A percentile compares a stretch with the other conserved stretches of the same genome.
phyloP scores from a whole-genome alignment of 37 sponge, comb jelly and placozoan species.

The Halichondria panicea region DNA sequence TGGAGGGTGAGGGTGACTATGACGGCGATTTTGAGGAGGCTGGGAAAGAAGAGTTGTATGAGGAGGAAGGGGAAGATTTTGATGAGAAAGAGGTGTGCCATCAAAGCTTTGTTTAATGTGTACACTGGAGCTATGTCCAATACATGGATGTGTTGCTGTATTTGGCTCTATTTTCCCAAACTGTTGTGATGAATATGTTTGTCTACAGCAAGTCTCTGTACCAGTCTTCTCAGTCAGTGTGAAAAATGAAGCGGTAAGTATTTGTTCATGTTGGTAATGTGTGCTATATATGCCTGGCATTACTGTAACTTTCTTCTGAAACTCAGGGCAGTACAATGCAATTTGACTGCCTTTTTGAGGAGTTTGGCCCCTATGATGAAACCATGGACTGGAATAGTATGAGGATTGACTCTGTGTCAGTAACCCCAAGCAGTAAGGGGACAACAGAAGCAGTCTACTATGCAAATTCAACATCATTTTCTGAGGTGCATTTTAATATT shows the following conservation, averaged over 20 bases:
- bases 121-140: too few species aligned
- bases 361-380: slow-evolving; percentile 7
- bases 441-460: slow-evolving; percentile 39
- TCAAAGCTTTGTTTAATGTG: too few species aligned
- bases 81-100: too few species aligned
- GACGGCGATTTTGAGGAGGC: neutral
- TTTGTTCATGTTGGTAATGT: slow-evolving; percentile 1
- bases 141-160: too few species aligned
- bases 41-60: neutral
- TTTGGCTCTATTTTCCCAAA: too few species aligned
- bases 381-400: slow-evolving; percentile 36
- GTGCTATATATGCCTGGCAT: neutral
- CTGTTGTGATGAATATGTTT: neutral
- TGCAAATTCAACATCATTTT: slow-evolving; percentile 17
- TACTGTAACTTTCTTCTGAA: neutral
- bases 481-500: slow-evolving; percentile 23
- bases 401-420: slow-evolving; percentile 44
- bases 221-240: slow-evolving; percentile 67
- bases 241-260: slow-evolving; percentile 53
- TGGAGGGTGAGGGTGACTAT: slow-evolving; percentile 1
- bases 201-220: slow-evolving; percentile 47
- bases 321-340: slow-evolving; percentile 47
- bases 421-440: slow-evolving; percentile 20
- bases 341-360: slow-evolving; percentile 63
- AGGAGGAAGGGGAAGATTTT: neutral